phyloP scores from a whole-genome alignment of 2,113 vertebrate species.

The Stercorarius parasiticus region DNA sequence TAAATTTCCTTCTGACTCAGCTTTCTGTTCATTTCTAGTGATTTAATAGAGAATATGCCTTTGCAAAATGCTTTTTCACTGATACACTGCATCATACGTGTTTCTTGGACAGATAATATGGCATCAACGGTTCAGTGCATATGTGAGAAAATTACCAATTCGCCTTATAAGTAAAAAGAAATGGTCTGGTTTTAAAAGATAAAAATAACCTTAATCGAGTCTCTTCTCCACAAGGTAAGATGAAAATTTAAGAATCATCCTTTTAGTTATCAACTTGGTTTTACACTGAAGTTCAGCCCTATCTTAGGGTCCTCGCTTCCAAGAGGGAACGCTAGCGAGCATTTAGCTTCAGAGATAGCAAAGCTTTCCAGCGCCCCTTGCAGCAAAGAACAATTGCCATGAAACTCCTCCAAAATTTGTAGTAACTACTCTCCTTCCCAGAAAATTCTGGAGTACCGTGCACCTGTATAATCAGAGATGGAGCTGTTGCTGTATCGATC shows the following conservation, averaged over 20 bases:
- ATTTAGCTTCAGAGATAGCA: background rate
- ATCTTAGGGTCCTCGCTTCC: background rate
- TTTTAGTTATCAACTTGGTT: background rate
- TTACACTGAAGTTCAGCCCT: background rate
- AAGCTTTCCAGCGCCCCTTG: background rate
- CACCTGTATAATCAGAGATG: background rate
- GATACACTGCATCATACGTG: background rate
- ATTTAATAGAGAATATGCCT: background rate
- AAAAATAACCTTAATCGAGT: background rate
- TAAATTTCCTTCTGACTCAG: background rate
- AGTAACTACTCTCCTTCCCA: background rate
- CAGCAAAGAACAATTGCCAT: background rate
- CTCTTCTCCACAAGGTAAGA: background rate
- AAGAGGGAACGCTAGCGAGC: background rate
- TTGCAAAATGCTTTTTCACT: background rate
- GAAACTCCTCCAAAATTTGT: background rate
- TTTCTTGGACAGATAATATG: background rate
- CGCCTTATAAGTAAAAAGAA: background rate
- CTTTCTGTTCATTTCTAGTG: background rate
- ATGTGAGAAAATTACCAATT: background rate
- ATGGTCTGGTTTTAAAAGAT: background rate
- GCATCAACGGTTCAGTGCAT: background rate
- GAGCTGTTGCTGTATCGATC: background rate
- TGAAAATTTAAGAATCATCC: background rate
- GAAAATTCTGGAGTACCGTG: background rate